Evolutionary conservation across 2,888 invertebrate genomes (phyloP).

Genomic region (Drosophila nr. perissopoda): DNA sequence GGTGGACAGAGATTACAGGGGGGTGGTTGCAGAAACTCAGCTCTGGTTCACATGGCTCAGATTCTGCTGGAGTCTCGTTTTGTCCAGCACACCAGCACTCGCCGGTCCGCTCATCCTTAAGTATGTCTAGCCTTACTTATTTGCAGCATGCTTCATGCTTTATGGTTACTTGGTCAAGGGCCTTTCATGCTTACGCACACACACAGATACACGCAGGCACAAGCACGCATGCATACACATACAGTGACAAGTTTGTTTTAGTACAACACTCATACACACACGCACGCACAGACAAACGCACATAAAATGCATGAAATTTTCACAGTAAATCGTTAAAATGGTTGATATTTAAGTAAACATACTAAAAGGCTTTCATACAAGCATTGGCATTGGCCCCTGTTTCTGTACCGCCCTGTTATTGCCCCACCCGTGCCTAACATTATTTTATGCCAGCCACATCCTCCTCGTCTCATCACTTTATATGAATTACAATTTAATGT

Average conservation of each 20-base stretch:
- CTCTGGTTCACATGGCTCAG: constrained; percentile 38
- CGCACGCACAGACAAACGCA: constrained; percentile 11
- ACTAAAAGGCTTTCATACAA: constrained; percentile 69
- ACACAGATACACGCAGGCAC: constrained; percentile 13
- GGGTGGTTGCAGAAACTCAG: constrained; percentile 19
- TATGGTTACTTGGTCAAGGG: constrained; percentile 81
- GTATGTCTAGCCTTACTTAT: constrained; percentile 78
- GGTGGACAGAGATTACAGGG: neutral
- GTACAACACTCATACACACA: constrained; percentile 29
- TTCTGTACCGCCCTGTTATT: neutral
- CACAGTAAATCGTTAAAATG: constrained; percentile 75
- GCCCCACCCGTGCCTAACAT: neutral
- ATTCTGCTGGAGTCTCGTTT: constrained; percentile 30
- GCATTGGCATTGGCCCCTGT: constrained; percentile 45
- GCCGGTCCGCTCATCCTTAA: constrained; percentile 45
- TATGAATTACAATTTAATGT: constrained; percentile 64
- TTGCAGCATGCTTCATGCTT: constrained; percentile 79
- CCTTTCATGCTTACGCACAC: constrained; percentile 64
- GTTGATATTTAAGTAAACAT: constrained; percentile 76
- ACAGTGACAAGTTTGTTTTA: constrained; percentile 51
- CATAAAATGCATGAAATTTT: constrained; percentile 76
- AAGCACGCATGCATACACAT: constrained; percentile 12
- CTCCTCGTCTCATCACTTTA: constrained; percentile 14
- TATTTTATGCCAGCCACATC: neutral
- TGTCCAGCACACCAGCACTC: constrained; percentile 34